phyloP scores from a whole-genome alignment of 2,797 vertebrate genomes.

The Lepidocolaptes lacrymiger region DNA sequence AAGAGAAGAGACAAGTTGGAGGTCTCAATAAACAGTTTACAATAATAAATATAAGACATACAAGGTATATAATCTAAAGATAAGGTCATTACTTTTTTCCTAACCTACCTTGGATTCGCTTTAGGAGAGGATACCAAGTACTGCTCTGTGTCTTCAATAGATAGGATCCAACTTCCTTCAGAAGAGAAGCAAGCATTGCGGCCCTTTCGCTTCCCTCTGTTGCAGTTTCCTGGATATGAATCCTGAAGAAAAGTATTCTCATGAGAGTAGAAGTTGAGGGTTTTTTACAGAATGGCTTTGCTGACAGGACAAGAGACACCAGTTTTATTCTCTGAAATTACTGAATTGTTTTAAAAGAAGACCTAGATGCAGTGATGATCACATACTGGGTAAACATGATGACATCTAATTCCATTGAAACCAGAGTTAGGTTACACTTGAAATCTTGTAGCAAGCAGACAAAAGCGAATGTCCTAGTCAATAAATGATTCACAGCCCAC shows the following conservation, averaged over 20 bases:
- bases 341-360: neutral
- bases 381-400: neutral
- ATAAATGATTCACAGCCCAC: neutral
- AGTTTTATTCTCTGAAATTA: neutral
- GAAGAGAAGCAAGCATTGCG: neutral
- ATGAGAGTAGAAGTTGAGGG: neutral
- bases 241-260: neutral
- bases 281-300: neutral
- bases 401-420: neutral
- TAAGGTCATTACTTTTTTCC: neutral
- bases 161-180: neutral
- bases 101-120: neutral
- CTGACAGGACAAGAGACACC: neutral
- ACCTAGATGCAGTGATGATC: neutral
- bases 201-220: neutral
- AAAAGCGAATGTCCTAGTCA: neutral
- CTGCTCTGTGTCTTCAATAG: rapidly evolving
- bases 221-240: neutral
- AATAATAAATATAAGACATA: neutral
- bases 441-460: neutral
- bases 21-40: neutral
- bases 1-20: neutral
- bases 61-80: neutral
- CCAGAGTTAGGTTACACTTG: neutral
- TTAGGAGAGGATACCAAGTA: neutral